Evolutionary conservation across 2,888 invertebrate species (phyloP).

Genomic region (Diarsia brunnea): DNA sequence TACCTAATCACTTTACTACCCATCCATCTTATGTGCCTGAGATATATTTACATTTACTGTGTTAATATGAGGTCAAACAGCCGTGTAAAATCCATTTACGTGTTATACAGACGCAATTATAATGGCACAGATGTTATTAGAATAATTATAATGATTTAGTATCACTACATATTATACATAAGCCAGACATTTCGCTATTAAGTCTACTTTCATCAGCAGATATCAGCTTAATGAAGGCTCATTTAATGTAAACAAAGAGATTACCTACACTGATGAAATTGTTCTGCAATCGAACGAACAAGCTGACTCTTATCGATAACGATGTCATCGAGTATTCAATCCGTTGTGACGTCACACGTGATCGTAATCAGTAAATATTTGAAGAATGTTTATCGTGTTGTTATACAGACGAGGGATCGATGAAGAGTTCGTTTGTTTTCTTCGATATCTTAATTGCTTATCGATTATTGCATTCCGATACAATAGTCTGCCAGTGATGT

Average conservation of each 20-base stretch:
- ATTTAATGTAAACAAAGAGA: slow-evolving; percentile 55
- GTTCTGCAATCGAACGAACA: slow-evolving; percentile 43
- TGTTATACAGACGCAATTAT: slow-evolving; percentile 43
- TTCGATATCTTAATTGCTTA: slow-evolving; percentile 79
- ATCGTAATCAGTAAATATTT: slow-evolving; percentile 79
- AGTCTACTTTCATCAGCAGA: slow-evolving; percentile 51
- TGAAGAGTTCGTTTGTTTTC: slow-evolving; percentile 73
- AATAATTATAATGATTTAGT: slow-evolving; percentile 44
- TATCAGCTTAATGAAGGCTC: slow-evolving; percentile 41
- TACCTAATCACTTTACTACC: slow-evolving; percentile 20
- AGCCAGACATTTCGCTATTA: slow-evolving; percentile 23
- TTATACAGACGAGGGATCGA: slow-evolving; percentile 70
- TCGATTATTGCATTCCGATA: slow-evolving; percentile 78
- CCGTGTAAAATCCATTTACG: slow-evolving; percentile 47
- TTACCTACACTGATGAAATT: slow-evolving; percentile 51
- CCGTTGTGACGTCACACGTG: slow-evolving; percentile 60
- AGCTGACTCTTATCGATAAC: slow-evolving; percentile 44
- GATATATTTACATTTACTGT: slow-evolving; percentile 43
- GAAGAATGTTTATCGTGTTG: slow-evolving; percentile 82
- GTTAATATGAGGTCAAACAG: slow-evolving; percentile 54
- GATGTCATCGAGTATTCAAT: slow-evolving; percentile 54
- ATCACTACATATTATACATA: background rate
- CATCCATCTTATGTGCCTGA: slow-evolving; percentile 27
- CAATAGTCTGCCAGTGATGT: slow-evolving; percentile 67
- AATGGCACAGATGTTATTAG: slow-evolving; percentile 44